Evolutionary conservation across 2,113 vertebrate genomes (phyloP).

Genomic region (Ivindomyrus marchei): DNA sequence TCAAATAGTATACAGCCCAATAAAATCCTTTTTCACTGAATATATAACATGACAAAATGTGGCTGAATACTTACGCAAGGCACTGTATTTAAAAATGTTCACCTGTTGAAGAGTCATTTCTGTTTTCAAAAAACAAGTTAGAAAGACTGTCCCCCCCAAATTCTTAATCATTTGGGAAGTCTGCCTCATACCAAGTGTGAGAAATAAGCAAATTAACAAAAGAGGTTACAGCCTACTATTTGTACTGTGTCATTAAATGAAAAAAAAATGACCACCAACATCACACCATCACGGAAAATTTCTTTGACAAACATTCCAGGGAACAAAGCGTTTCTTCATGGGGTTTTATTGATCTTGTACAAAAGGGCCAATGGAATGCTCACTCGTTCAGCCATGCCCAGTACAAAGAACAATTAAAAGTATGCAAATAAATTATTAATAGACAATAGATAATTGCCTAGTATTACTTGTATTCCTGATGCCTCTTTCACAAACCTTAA

Average conservation of each 20-base stretch:
- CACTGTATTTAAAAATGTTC: background rate
- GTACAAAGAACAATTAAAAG: background rate
- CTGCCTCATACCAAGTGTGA: background rate
- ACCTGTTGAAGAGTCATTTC: background rate
- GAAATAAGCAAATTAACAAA: background rate
- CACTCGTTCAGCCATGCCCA: background rate
- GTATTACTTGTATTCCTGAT: background rate
- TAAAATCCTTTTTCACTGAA: background rate
- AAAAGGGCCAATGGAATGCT: background rate
- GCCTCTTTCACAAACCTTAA: background rate
- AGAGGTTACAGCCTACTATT: background rate
- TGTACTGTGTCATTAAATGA: background rate
- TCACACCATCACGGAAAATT: background rate
- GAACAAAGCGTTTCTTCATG: background rate
- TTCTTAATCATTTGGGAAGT: background rate
- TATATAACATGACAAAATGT: background rate
- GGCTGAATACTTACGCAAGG: background rate
- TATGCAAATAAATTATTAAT: background rate
- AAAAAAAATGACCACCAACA: background rate
- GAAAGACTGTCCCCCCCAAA: background rate
- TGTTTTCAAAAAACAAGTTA: background rate
- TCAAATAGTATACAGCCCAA: background rate
- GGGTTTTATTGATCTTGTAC: background rate
- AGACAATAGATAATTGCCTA: background rate
- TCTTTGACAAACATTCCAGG: background rate